Evolutionary conservation across 2,113 vertebrate species (phyloP).

Genomic region (Myotis yumanensis): DNA sequence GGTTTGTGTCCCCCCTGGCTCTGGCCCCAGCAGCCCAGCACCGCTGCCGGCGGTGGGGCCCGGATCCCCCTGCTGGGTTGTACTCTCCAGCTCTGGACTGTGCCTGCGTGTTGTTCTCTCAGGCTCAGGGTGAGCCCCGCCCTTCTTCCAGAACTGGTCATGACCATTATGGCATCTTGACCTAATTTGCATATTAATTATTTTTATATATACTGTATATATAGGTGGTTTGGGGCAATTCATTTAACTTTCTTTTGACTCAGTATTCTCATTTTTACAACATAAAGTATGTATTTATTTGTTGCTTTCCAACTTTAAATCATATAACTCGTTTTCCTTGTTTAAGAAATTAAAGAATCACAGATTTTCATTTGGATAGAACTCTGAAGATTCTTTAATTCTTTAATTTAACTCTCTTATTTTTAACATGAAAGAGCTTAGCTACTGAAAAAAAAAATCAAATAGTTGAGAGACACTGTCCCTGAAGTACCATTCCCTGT

Average conservation of each 20-base stretch:
- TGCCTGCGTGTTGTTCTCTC: no score
- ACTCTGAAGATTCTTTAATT: neutral
- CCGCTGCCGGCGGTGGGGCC: no score
- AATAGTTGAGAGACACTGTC: neutral
- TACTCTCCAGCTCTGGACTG: no score
- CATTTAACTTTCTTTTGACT: neutral
- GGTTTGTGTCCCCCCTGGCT: no score
- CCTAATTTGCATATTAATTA: no score
- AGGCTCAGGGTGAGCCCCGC: no score
- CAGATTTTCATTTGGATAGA: neutral
- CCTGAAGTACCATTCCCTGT: neutral
- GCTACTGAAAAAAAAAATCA: neutral
- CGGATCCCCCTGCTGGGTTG: no score
- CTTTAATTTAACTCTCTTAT: neutral
- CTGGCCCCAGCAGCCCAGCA: no score
- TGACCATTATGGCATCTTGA: no score
- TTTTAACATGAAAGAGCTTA: neutral
- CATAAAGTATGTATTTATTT: neutral
- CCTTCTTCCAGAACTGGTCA: no score
- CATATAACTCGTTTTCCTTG: neutral
- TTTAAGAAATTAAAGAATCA: neutral
- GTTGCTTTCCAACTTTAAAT: neutral
- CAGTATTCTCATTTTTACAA: neutral
- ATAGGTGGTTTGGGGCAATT: neutral
- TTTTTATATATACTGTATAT: no score